Base-by-base conservation (phyloP, 2,888 invertebrate species). In the Linyphia triangularis region DNA sequence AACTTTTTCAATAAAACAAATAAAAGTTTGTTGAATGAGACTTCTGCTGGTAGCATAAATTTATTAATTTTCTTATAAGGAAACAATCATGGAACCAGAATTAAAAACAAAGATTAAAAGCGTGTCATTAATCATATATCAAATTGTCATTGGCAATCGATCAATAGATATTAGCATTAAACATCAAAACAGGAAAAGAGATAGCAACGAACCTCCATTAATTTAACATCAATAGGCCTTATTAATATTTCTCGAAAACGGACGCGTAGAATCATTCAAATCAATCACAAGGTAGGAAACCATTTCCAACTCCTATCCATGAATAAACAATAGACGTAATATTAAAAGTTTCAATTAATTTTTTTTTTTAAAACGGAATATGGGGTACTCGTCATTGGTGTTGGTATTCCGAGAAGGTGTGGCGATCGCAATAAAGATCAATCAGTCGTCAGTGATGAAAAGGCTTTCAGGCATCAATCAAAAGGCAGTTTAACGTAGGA, bases 121-220 rank as follows among this genome's bases (percentile, higher is more conserved):
- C 5, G n/a, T 26, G 26, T 16, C 22, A 28, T 51, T 6, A 26
- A 70, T 70, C 43, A 51, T 16, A 37, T 33, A 51, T 70, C 43
- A 70, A 70, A 70, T 70, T 43, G 43, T 70, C 43, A 28, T 9
- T 70, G 70, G 26, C 70, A 70, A 40, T 70, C 51, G 43, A 70
- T 70, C 70, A 70, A 16, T 5, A 28, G 26, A 26, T n/a, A 51
- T 51, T 51, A 70, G 26, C 51, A 16, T 51, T 51, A n/a, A n/a
- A n/a, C n/a, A n/a, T 16, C n/a, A 5, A 51, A n/a, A n/a, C 5
- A 51, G 16, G 51, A n/a, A 33, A 6, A 51, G n/a, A 13, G 13
- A 51, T n/a, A 13, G 13, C n/a, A 16, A 5, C 16, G n/a, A 51
- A 51, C 6, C 51, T 16, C 5, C n/a, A 13, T n/a, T 51, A 51